These are phyloP conservation scores for Lipophrys pholis DNA, from an alignment of 2,113 vertebrate species.

Conservation along the genomic window DNA sequence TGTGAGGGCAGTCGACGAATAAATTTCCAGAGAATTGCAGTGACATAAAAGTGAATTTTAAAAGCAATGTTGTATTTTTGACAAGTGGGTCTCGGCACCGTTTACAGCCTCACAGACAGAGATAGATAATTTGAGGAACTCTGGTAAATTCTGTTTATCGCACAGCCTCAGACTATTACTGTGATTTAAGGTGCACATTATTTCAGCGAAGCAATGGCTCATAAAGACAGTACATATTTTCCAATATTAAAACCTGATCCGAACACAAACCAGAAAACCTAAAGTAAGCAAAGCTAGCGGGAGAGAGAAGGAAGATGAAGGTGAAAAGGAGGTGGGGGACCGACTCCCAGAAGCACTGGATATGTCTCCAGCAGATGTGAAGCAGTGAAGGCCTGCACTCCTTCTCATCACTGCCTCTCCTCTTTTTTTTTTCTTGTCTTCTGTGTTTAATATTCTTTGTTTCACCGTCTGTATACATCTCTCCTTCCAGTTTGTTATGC, in stretches of 20 bases:
- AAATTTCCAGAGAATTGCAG: conserved; percentile 22
- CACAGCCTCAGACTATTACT: conserved; percentile 53
- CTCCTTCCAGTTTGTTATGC: too few relatives aligned
- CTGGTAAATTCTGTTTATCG: conserved; percentile 51
- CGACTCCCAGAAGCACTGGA: conserved; percentile 66
- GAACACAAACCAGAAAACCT: conserved; percentile 74
- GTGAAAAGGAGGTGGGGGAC: conserved; percentile 48
- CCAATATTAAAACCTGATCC: conserved; percentile 72
- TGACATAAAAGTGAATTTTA: conserved; percentile 36
- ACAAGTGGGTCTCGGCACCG: neutral
- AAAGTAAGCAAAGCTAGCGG: conserved; percentile 48
- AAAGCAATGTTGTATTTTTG: conserved; percentile 39
- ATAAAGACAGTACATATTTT: conserved; percentile 73
- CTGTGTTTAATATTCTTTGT: conserved; percentile 22
- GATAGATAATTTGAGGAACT: conserved; percentile 47
- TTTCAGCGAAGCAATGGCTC: conserved; percentile 69
- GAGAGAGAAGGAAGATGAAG: conserved; percentile 59
- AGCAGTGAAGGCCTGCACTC: conserved; percentile 52
- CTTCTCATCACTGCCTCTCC: conserved; percentile 55
- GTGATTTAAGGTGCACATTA: conserved; percentile 70
- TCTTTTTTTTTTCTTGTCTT: neutral
- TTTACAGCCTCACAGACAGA: conserved; percentile 17
- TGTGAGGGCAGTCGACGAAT: conserved; percentile 19
- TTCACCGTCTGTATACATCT: neutral
- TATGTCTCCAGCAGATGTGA: conserved; percentile 78